Evolutionary conservation across 2,113 vertebrate species (phyloP).

Genomic region (Gnathonemus echidnorhynchus): DNA sequence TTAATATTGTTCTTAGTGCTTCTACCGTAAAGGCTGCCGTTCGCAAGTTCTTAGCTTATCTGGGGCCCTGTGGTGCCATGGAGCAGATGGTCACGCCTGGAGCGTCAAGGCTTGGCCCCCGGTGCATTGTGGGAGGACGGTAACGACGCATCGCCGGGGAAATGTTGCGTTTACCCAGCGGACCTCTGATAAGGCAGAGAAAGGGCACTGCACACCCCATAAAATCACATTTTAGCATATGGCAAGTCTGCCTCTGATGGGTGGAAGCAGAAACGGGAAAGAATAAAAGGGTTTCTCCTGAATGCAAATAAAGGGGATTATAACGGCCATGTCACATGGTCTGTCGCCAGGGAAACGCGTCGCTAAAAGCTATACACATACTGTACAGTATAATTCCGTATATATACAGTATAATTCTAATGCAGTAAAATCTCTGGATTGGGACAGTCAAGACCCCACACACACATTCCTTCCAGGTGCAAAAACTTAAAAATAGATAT

Average conservation of each 20-base stretch:
- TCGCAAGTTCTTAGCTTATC: background rate
- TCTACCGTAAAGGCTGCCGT: background rate
- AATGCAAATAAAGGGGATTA: background rate
- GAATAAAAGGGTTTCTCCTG: background rate
- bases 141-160: background rate
- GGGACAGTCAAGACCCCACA: background rate
- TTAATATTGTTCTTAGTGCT: background rate
- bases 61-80: background rate
- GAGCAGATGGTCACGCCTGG: conserved; percentile 7
- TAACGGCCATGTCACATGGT: background rate
- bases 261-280: background rate
- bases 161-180: background rate
- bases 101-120: background rate
- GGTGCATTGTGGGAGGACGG: background rate
- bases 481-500: background rate
- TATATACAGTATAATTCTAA: background rate
- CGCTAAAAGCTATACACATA: background rate
- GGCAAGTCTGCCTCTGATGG: background rate
- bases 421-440: background rate
- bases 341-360: background rate
- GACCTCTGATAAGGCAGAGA: background rate
- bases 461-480: background rate
- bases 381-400: background rate
- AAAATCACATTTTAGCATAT: background rate
- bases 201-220: background rate